Evolutionary conservation across 2,888 invertebrate species (phyloP).

Genomic region (Caenorhabditis wallacei): DNA sequence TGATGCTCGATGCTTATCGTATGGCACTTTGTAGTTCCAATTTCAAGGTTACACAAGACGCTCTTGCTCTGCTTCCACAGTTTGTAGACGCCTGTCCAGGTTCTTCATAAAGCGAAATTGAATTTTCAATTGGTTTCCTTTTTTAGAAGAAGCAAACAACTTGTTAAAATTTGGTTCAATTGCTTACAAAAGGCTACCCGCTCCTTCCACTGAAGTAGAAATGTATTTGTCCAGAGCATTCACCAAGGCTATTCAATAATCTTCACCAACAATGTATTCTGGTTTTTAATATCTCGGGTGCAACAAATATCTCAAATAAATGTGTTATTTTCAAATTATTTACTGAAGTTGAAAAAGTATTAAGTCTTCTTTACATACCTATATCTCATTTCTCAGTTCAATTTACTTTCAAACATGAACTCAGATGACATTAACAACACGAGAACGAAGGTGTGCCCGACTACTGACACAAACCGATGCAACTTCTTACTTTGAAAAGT

Average conservation of each 20-base stretch:
- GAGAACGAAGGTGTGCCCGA: slow-evolving; percentile 44
- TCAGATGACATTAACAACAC: slow-evolving; percentile 43
- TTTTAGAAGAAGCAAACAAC: slow-evolving; percentile 59
- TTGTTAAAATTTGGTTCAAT: slow-evolving; percentile 46
- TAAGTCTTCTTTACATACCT: not conserved
- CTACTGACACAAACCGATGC: slow-evolving; percentile 50
- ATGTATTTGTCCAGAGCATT: slow-evolving; percentile 37
- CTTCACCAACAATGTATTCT: not conserved
- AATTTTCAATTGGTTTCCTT: not conserved
- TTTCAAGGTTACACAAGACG: slow-evolving; percentile 44
- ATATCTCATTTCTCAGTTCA: not conserved
- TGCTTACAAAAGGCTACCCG: slow-evolving; percentile 33
- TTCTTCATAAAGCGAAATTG: slow-evolving; percentile 8
- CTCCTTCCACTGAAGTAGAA: slow-evolving; percentile 49
- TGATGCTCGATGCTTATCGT: slow-evolving; percentile 56
- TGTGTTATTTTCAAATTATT: not conserved
- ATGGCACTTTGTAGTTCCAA: slow-evolving; percentile 47
- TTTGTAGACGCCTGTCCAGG: slow-evolving; percentile 58
- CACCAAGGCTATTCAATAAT: slow-evolving; percentile 40
- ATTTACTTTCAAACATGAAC: not conserved
- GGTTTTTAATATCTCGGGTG: slow-evolving; percentile 17
- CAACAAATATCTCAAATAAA: not conserved
- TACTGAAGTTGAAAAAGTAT: not conserved
- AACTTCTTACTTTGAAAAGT: slow-evolving; percentile 54
- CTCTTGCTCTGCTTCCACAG: slow-evolving; percentile 39